Evolutionary conservation across 2,888 invertebrate species (phyloP), one percentile per base, ranked within the genome.

Genomic region (Machimus rusticus): DNA sequence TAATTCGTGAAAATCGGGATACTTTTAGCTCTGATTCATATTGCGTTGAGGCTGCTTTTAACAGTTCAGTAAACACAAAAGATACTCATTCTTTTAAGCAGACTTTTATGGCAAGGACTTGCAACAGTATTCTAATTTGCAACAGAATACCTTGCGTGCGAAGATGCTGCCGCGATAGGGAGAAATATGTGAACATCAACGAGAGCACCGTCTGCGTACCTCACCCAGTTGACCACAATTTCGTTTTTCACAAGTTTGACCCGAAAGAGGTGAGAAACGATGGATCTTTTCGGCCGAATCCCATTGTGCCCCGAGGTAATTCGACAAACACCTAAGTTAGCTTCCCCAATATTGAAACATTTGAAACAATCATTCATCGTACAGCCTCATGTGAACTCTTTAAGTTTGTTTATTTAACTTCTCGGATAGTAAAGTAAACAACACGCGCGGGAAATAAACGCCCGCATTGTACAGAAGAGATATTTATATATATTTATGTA

Each of bases 91-190:
- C 37, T 16, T 23, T n/a, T 39, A 76, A 76, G 46, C 19, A 82
- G 76, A 16, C 87, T 57, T 85, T 87, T 88, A 9, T 87, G 87
- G 88, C 77, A 87, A 51, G 89, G 87, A 88, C 88, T 16, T 90
- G 90, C 87, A 88, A 89, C 34, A 81, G 86, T 16, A 77, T 81
- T 31, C 74, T 77, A 5, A 89, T 91, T 5, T 91, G 91, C 87
- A 88, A 90, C n/a, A 87, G 86, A 0, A 88, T 92, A 12, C 91
- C 92, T 0, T 92, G 92, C 87, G 89, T 92, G 28, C 90, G 92
- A 43, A 90, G 91, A 86, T 92, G 92, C 87, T 92, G 92, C 87
- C 89, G 89, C 14, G 91, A 91, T 86, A 91, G 91, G n/a, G 91
- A 92, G 89, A 90, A 91, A 46, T 90, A 90, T 87, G 88, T 90